Percentiles rank a stretch among this genome's conserved stretches.
phyloP scores from a whole-genome alignment of 2,888 invertebrate species.

The Trypoxylon attenuatum region DNA sequence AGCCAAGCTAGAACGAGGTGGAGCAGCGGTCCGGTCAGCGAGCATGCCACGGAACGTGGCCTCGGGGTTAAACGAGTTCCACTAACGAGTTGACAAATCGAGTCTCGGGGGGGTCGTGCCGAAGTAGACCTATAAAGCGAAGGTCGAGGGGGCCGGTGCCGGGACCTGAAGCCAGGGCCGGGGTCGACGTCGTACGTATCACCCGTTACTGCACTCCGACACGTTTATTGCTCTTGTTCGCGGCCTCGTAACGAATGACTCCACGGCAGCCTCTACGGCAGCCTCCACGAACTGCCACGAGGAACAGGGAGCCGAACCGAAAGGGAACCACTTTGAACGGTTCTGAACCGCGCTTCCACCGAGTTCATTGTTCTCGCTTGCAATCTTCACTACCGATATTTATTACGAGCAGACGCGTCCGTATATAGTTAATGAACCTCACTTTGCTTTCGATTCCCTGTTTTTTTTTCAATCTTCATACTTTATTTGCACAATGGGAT shows the following conservation, averaged over 20 bases:
- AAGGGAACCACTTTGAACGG: slow-evolving; percentile 23
- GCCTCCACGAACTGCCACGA: slow-evolving; percentile 4
- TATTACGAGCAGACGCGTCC: no score
- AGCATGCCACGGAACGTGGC: slow-evolving; percentile 53
- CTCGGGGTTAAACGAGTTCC: slow-evolving; percentile 71
- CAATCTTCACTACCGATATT: no score
- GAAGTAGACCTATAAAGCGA: slow-evolving; percentile 72
- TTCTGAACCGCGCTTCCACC: neutral
- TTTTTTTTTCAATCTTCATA: no score
- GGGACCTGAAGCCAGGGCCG: slow-evolving; percentile 35
- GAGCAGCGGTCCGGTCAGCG: slow-evolving; percentile 41
- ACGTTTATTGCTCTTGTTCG: slow-evolving; percentile 73
- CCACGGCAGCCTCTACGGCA: slow-evolving; percentile 45
- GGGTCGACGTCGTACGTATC: slow-evolving; percentile 62
- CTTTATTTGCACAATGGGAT: no score
- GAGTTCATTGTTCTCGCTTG: slow-evolving; percentile 48
- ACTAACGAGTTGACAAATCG: slow-evolving; percentile 75
- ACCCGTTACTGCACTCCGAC: slow-evolving; percentile 66
- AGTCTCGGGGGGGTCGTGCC: slow-evolving; percentile 73
- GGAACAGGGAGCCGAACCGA: slow-evolving; percentile 34
- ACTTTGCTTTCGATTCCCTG: no score
- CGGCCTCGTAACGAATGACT: slow-evolving; percentile 71
- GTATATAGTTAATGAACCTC: no score
- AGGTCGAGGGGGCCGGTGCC: slow-evolving; percentile 59
- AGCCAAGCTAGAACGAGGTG: neutral